Evolutionary conservation across 1,140 invertebrate species (phyloP).

Genomic region (Hestina assimilis): DNA sequence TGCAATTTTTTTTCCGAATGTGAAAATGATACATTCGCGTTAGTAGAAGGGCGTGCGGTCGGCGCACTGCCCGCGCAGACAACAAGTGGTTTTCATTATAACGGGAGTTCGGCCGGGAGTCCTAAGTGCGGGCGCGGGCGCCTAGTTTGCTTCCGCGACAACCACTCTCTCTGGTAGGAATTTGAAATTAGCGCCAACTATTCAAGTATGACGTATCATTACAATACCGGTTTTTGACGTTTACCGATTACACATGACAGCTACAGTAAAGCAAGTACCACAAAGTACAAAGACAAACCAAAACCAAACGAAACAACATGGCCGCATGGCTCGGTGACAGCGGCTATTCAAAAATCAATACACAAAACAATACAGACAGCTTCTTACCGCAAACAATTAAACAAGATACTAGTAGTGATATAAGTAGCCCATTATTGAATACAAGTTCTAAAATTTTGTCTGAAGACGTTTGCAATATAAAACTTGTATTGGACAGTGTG

Average conservation of each 20-base stretch:
- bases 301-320: constrained; percentile 48
- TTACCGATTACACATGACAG: constrained; percentile 28
- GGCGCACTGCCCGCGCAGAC: constrained; percentile 74
- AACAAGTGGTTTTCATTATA: constrained; percentile 76
- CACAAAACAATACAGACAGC: constrained; percentile 37
- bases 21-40: constrained; percentile 71
- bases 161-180: constrained; percentile 23
- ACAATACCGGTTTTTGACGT: constrained; percentile 25
- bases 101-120: constrained; percentile 71
- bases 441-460: constrained; percentile 14
- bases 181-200: constrained; percentile 32
- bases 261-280: neutral
- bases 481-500: constrained; percentile 25
- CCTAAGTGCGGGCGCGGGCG: constrained; percentile 47
- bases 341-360: constrained; percentile 33
- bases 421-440: constrained; percentile 17
- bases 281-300: neutral
- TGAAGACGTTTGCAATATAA: neutral
- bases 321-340: constrained; percentile 64
- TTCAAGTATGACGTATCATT: constrained; percentile 14
- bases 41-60: constrained; percentile 72
- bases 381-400: constrained; percentile 27
- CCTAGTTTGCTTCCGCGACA: constrained; percentile 45
- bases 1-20: constrained; percentile 59
- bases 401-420: constrained; percentile 15